Evolutionary conservation across 2,888 invertebrate genomes (phyloP), one percentile per base, ranked within the genome.

Genomic region (Athalia circularis): DNA sequence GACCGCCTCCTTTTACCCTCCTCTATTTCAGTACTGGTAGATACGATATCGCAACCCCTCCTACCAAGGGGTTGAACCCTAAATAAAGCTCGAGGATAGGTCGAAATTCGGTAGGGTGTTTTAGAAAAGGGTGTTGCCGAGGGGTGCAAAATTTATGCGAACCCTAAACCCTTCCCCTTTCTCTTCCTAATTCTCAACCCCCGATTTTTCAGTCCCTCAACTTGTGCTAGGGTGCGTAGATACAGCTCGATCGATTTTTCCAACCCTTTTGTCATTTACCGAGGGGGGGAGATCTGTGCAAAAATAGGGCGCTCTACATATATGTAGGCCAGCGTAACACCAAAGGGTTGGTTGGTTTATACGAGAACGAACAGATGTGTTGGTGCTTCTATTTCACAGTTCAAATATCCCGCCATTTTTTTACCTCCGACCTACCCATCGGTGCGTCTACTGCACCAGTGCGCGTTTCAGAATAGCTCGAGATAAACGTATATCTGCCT

Each of bases 181-280:
- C 9, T 6, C 47, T 1, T 29, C 47, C 11, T n/a, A 6, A 45
- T n/a, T n/a, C 15, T 15, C 52, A 48, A 45, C 57, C 72, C 43
- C 57, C n/a, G 45, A 11, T 59, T 59, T 29, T 29, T 29, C 29
- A 29, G 29, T 29, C 29, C 29, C 29, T 29, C 29, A 29, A 29
- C 29, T 29, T 29, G 29, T 29, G 72, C 72, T 72, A 72, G 72
- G 75, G 75, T 64, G 75, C 75, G 75, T 75, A 75, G 75, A 75
- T 75, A 75, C 62, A 75, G 75, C 75, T 75, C 75, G 75, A 75
- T 75, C 75, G 75, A 75, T 75, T 75, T 75, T 75, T 75, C 75
- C 61, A 75, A 61, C 75, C 75, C 75, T 75, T 67, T 62, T 75
- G 29, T 75, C 48, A 11, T 11, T 62, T 8, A 8, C 62, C 15